Conservation (phyloP, 2,888 invertebrate genomes). For the Brachyptera putata region DNA sequence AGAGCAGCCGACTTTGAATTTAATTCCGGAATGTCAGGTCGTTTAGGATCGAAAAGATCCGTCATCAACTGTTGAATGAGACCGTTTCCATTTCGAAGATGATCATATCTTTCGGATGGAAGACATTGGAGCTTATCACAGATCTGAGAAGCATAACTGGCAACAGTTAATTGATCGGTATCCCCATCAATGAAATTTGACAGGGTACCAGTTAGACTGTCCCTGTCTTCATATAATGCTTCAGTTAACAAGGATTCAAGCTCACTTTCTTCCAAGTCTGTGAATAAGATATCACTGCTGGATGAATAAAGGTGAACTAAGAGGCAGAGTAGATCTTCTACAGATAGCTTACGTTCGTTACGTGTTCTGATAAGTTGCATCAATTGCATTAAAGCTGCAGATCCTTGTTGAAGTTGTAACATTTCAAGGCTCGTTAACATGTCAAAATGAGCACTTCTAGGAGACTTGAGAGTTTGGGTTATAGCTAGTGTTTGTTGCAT, state of each 20-base stretch:
- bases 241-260: conserved; percentile 50
- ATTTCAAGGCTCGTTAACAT: conserved; percentile 59
- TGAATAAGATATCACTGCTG: conserved; percentile 54
- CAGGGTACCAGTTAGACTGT: conserved; percentile 13
- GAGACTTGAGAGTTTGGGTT: conserved; percentile 56
- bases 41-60: conserved; percentile 55
- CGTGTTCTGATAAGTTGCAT: conserved; percentile 55
- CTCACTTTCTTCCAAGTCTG: conserved; percentile 50
- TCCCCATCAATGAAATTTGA: neutral
- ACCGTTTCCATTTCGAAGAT: conserved; percentile 32
- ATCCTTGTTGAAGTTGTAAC: conserved; percentile 56
- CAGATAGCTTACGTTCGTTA: conserved; percentile 49
- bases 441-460: conserved; percentile 52
- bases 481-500: conserved; percentile 49
- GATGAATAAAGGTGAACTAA: conserved; percentile 58
- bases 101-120: neutral
- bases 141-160: neutral
- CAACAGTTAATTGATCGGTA: neutral
- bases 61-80: conserved; percentile 57
- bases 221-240: conserved; percentile 54
- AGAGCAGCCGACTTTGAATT: conserved; percentile 53
- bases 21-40: conserved; percentile 57
- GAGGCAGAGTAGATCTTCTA: conserved; percentile 57
- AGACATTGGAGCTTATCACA: conserved; percentile 9
- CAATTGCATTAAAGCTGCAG: conserved; percentile 55